Conservation (phyloP, 2,113 vertebrate species). For the Myrmecophaga tridactyla region DNA sequence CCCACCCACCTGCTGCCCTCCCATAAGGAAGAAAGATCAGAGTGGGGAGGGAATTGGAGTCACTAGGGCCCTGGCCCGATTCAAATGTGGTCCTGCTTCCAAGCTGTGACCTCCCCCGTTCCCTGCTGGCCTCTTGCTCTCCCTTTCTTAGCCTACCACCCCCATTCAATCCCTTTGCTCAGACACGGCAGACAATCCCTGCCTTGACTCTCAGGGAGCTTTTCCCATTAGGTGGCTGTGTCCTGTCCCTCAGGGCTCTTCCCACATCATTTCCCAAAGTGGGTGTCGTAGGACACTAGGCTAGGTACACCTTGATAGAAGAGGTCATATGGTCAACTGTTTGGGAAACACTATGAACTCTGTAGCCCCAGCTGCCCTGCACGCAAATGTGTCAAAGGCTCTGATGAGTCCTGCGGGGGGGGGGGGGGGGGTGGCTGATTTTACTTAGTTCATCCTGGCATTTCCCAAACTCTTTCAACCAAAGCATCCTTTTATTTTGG, state of each 20-base stretch:
- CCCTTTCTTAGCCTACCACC: neutral
- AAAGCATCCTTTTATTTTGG: neutral
- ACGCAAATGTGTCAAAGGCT: neutral
- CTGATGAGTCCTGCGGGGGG: constrained; percentile 11
- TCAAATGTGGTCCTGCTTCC: neutral
- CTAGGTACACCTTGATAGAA: neutral
- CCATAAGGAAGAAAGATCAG: neutral
- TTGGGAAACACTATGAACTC: neutral
- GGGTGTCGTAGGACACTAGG: neutral
- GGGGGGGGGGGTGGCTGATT: neutral
- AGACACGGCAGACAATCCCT: neutral
- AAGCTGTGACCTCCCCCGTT: neutral
- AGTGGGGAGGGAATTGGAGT: neutral
- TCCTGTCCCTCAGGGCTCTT: neutral
- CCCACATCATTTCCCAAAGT: neutral
- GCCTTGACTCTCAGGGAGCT: neutral
- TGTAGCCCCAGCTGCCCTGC: neutral
- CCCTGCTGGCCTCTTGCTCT: neutral
- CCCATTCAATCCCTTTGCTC: neutral
- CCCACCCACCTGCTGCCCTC: neutral
- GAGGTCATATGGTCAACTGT: neutral
- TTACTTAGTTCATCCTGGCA: neutral
- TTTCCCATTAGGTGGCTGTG: neutral
- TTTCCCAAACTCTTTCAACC: neutral
- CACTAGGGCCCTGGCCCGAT: neutral